A percentile compares a stretch with the other conserved stretches of the same genome.
Evolutionary conservation across 2,888 invertebrate species (phyloP).

Genomic region (Helobdella robusta): DNA sequence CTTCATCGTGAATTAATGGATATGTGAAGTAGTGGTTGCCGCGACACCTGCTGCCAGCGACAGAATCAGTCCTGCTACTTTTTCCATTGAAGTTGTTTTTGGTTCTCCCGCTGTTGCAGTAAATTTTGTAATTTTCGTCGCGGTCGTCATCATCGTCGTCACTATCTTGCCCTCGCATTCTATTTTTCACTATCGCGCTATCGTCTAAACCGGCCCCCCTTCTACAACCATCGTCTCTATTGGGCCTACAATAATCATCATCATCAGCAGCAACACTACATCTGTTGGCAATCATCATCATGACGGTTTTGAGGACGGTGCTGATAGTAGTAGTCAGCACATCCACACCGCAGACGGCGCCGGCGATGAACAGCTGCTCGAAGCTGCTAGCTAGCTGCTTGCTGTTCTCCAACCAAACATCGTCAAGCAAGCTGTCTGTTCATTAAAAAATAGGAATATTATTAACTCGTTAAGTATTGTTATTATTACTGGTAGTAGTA

Average conservation of each 20-base stretch:
- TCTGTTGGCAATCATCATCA: no score
- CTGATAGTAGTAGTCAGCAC: not conserved
- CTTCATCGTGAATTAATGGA: not conserved
- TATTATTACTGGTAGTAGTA: no score
- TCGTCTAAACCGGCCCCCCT: constrained; percentile 5
- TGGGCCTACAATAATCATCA: not conserved
- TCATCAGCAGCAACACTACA: not conserved
- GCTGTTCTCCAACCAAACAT: constrained; percentile 12
- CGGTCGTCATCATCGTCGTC: no score
- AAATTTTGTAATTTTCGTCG: no score
- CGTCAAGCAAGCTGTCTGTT: constrained; percentile 1
- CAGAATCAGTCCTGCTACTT: no score
- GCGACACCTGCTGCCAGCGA: no score
- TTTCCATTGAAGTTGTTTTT: no score
- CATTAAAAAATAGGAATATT: not conserved
- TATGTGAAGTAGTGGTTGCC: not conserved
- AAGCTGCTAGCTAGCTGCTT: not conserved
- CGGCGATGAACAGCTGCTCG: not conserved
- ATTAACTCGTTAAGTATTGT: not conserved
- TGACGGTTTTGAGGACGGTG: no score
- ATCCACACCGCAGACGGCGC: constrained; percentile 16
- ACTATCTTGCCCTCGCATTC: no score
- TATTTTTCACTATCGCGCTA: no score
- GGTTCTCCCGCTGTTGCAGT: no score
- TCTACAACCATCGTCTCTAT: not conserved